phyloP scores from a whole-genome alignment of 1,140 invertebrate genomes.

The Oryctes rhinoceros region DNA sequence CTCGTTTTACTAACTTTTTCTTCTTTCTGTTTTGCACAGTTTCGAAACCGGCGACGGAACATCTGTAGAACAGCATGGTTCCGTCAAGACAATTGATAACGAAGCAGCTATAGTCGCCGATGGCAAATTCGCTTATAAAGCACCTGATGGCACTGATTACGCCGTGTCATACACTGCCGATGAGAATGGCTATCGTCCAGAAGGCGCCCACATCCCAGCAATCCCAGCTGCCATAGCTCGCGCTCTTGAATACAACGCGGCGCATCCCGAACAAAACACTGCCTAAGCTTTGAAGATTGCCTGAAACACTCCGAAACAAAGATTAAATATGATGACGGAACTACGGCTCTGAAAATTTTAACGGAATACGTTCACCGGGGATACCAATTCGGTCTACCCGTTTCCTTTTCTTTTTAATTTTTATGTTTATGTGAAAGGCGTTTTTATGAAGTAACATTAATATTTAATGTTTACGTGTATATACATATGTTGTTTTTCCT shows the following conservation, averaged over 20 bases:
- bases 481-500: background rate
- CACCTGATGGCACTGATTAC: slow-evolving; percentile 65
- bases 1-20: slow-evolving; percentile 38
- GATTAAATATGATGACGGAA: background rate
- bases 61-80: slow-evolving; percentile 50
- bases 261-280: slow-evolving; percentile 31
- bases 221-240: slow-evolving; percentile 27
- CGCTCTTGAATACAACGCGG: slow-evolving; percentile 24
- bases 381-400: background rate
- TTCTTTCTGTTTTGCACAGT: slow-evolving; percentile 42
- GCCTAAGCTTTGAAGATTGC: background rate
- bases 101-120: slow-evolving; percentile 67
- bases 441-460: slow-evolving; percentile 34
- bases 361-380: background rate
- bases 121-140: slow-evolving; percentile 66
- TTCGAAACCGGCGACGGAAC: slow-evolving; percentile 64
- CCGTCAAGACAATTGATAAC: slow-evolving; percentile 56
- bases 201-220: slow-evolving; percentile 62
- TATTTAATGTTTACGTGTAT: slow-evolving; percentile 31
- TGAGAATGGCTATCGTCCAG: slow-evolving; percentile 65
- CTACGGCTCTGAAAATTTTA: background rate
- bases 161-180: slow-evolving; percentile 67
- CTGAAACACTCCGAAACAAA: too few relatives aligned
- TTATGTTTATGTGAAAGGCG: slow-evolving; percentile 20
- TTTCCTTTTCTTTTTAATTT: background rate